Base-by-base conservation (phyloP, 2,797 vertebrate genomes). In the Eremophila alpestris region DNA sequence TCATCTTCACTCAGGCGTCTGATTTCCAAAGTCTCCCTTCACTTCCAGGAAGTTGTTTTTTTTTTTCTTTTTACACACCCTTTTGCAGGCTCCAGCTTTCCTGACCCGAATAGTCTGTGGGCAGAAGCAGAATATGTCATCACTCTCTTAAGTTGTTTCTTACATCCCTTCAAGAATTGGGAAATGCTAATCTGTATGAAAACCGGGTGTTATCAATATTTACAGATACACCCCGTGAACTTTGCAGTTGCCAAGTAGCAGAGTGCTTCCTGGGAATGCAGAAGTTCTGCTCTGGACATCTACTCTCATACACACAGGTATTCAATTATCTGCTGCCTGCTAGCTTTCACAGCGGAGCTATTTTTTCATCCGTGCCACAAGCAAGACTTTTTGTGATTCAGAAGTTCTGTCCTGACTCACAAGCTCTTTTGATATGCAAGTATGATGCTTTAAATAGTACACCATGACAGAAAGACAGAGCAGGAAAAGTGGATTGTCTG, bases 391-490 rank as follows among this genome's bases (percentile, higher is more conserved):
- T 58, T 93, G 58, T 96, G 91, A 91, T 91, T 97, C 94, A 87
- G 85, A 95, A 96, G 74, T 93, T 93, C 79, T 95, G 88, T 89
- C 38, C 7, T 97, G 97, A 97, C 85, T 98, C 95, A 96, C 34
- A 89, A 64, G 84, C 70, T 62, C 87, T 96, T 97, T 96, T 91
- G 85, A 74, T 93, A 94, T 93, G 64, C 91, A 83, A 93, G 81
- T 64, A 91, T 16, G 1, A 9, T 5, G 34, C 93, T 96, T 96
- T 95, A 97, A 97, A 97, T 97, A 97, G 83, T 32, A 75, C 27
- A 56, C 54, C 89, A 58, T 82, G 73, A 59, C 87, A 89, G 77
- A 84, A 83, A 94, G 29, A 89, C 26, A 36, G 64, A 90, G 67
- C 41, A 79, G 69, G 55, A 63, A 27, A 79, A 92, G 49, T 59